A percentile compares a stretch with the other conserved stretches of the same genome.
These are phyloP conservation scores for Zootoca vivipara DNA, from an alignment of 2,113 vertebrate species.

Conservation along the genomic window DNA sequence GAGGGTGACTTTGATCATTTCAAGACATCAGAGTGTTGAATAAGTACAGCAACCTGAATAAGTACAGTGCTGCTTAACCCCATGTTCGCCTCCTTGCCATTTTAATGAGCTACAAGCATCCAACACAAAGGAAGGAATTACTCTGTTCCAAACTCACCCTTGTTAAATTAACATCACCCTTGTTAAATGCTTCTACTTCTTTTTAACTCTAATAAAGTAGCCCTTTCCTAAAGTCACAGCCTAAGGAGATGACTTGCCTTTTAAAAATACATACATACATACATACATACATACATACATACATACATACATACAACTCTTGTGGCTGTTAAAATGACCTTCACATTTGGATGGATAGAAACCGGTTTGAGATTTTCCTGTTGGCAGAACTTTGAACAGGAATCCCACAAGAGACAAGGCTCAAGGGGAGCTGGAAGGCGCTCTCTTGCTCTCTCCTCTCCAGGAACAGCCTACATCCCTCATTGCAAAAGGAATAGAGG, in stretches of 20 bases:
- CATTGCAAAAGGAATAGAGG: not conserved
- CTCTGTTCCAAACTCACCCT: not conserved
- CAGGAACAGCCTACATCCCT: not conserved
- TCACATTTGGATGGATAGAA: no score
- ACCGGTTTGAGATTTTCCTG: not conserved
- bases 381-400: not conserved
- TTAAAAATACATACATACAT: not conserved
- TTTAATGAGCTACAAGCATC: not conserved
- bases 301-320: no score
- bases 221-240: slow-evolving; percentile 8
- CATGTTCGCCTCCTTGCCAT: not conserved
- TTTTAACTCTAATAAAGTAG: not conserved
- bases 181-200: not conserved
- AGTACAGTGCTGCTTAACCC: not conserved
- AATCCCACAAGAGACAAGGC: not conserved
- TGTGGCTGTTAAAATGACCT: no score
- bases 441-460: not conserved
- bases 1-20: not conserved
- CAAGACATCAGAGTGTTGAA: fast-evolving
- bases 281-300: no score
- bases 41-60: not conserved
- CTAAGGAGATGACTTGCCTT: not conserved
- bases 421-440: no score
- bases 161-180: not conserved
- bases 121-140: not conserved